Evolutionary conservation across 2,797 vertebrate genomes (phyloP).

Genomic region (Molossus molossus): DNA sequence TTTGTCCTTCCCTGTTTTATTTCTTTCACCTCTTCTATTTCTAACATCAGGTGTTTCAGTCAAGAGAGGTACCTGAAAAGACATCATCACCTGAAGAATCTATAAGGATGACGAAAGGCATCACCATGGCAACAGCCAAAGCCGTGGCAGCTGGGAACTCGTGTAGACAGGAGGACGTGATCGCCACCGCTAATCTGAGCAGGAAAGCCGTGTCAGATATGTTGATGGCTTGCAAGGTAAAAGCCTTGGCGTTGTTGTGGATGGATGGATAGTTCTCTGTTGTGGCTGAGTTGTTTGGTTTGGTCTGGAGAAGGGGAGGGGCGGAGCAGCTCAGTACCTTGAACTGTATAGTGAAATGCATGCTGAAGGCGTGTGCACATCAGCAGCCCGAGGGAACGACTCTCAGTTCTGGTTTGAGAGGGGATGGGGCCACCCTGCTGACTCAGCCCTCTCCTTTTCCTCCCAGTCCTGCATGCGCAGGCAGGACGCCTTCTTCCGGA

Average conservation of each 20-base stretch:
- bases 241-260: background rate
- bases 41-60: constrained; percentile 95
- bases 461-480: background rate
- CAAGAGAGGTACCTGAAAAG: constrained; percentile 95
- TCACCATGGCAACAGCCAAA: constrained; percentile 98
- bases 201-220: constrained; percentile 98
- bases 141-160: constrained; percentile 99
- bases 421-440: background rate
- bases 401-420: background rate
- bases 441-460: background rate
- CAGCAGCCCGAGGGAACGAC: background rate
- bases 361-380: background rate
- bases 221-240: constrained; percentile 98
- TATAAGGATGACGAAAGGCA: constrained; percentile 99
- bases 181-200: constrained; percentile 98
- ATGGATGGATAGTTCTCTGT: background rate
- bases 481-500: background rate
- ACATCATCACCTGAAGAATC: constrained; percentile 97
- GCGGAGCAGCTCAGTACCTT: background rate
- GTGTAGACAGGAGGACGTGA: constrained; percentile 97
- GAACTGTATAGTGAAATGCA: accelerated
- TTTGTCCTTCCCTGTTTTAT: background rate
- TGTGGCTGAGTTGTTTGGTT: background rate
- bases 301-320: background rate
- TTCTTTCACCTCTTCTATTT: constrained; percentile 61